Evolutionary conservation across 2,113 vertebrate species (phyloP), one percentile per base, ranked within the genome.

Genomic region (Jaculus jaculus): DNA sequence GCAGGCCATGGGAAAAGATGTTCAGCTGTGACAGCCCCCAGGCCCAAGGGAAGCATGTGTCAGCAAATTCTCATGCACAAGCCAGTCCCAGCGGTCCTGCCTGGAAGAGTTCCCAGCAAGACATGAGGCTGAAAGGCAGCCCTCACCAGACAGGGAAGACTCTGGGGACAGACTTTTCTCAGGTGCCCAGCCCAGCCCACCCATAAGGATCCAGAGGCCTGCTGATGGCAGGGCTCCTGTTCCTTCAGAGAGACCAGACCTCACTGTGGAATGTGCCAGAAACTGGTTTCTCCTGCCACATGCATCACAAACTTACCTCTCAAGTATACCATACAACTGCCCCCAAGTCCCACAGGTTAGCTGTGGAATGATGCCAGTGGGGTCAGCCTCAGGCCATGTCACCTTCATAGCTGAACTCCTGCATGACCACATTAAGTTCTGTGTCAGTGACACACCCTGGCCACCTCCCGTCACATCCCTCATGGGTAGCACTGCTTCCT

Each of bases 401-500:
- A 20, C 42, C 17, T 5, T 21, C n/a, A 24, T 60, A 69, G 81
- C 73, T 39, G 13, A 0, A 20, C 39, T 7, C n/a, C 3, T 7
- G 2, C 28, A 7, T 6, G 18, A 16, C 28, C 21, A 65, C 30
- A 0, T 58, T n/a, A 32, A 26, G 7, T 47, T 58, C 94, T 39
- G 54, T 65, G 54, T 65, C 30, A 1, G 66, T 17, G 63, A 37
- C 65, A 42, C 26, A 54, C 2, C 1, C 7, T 2, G 42, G 58
- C 37, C 15, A 28, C 73, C 34, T 17, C 18, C 66, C 20, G 12
- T 37, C 68, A 37, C 13, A 18, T n/a, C 32, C 51, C 66, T 24
- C 47, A 34, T 15, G 16, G 8, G 0, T 6, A 0, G n/a, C 54
- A 15, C 5, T 8, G 17, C 21, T 34, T 18, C 32, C 61, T 71